phyloP scores from a whole-genome alignment of 1,140 invertebrate species.

The Dufourea novaeangliae region DNA sequence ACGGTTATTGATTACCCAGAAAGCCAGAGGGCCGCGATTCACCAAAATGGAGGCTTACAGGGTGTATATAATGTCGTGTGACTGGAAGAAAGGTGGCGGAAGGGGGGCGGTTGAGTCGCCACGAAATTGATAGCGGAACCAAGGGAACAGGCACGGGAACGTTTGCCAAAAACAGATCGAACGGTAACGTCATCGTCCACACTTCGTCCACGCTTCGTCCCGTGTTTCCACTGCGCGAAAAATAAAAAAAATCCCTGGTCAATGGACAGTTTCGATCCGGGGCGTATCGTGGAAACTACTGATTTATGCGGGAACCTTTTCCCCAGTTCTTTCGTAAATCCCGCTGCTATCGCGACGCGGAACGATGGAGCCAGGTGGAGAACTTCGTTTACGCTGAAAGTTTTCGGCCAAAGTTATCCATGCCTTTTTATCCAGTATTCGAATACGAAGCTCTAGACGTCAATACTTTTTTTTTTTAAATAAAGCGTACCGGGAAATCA shows the following conservation, averaged over 20 bases:
- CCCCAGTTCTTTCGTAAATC: background rate
- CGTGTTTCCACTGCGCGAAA: no score
- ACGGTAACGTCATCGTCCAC: background rate
- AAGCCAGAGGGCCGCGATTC: conserved; percentile 17
- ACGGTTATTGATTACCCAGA: conserved; percentile 32
- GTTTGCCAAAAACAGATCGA: conserved; percentile 28
- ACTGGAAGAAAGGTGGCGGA: no score
- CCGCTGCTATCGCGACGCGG: background rate
- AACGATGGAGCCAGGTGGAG: no score
- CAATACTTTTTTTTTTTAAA: no score
- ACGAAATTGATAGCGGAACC: conserved; percentile 40
- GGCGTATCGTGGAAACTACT: conserved; percentile 14
- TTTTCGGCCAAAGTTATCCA: no score
- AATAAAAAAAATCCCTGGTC: conserved; percentile 21
- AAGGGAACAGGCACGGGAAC: conserved; percentile 1
- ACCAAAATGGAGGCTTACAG: background rate
- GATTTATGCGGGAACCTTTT: conserved; percentile 38
- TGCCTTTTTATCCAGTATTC: no score
- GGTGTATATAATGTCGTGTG: conserved; percentile 6
- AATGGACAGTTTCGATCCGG: conserved; percentile 39
- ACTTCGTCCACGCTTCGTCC: background rate
- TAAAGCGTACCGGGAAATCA: no score
- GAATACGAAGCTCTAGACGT: no score
- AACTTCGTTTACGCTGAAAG: no score
- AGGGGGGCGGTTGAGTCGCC: conserved; percentile 16